Evolutionary conservation across 64 coral and sea anemone genomes (phyloP), one percentile per base, ranked within the genome.

Genomic region (Montipora sp.): DNA sequence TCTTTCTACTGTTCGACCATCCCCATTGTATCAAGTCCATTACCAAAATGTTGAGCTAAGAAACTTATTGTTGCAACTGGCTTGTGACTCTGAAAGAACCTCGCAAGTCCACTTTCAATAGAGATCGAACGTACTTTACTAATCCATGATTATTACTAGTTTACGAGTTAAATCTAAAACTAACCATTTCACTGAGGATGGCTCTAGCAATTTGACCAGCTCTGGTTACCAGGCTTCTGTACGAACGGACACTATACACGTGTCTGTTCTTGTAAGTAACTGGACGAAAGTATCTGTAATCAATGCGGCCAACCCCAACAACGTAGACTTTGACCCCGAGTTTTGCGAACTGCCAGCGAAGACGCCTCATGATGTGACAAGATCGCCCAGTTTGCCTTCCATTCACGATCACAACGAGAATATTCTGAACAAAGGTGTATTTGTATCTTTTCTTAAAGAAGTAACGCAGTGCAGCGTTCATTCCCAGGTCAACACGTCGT

Each of bases 181-280:
- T 19, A 65, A 93, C 92, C 92, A 93, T 93, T 8, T 93, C 84
- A 20, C 73, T 12, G 74, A 78, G 85, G 2, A 93, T 93, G 6
- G 92, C 92, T 46, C 44, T 93, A 0, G 83, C 92, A 4, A 93
- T 78, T 5, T 59, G 20, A 19, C 84, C 83, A 48, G 92, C 84
- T 78, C 85, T 47, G 0, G 92, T 53, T 4, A 93, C 47, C 61
- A 93, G 73, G 14, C 76, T 77, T 19, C 76, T 74, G 84, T 79
- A 93, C 4, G 83, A 73, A 0, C 36, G 75, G 18, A 93, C 92
- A 46, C 18, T 20, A 68, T 87, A 93, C 48, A 93, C 63, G 59
- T 88, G 92, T 48, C 61, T 76, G n/a, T 71, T 93, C 12, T 27
- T 80, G 74, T 87, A 72, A 66, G 73, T 71, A 47, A 93, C 13